These are phyloP conservation scores for Tipula unca DNA, from an alignment of 2,888 invertebrate species.

Conservation along the genomic window DNA sequence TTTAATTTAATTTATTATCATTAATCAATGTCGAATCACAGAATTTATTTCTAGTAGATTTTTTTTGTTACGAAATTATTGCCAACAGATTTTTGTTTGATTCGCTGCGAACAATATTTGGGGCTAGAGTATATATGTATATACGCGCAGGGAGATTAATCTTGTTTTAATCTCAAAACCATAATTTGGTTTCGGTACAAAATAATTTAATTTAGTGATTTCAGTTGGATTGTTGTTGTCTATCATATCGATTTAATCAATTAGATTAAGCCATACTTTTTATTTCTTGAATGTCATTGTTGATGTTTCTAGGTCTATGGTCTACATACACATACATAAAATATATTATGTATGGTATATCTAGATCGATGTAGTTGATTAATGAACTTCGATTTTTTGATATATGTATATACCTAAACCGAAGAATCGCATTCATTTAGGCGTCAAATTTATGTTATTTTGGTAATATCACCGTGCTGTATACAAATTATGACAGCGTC, in stretches of 20 bases:
- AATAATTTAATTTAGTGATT: not conserved
- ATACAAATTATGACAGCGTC: no score
- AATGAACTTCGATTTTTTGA: no score
- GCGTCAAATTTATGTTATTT: no score
- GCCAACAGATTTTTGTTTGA: not conserved
- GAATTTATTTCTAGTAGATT: not conserved
- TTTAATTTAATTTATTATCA: slow-evolving; percentile 8
- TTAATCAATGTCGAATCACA: slow-evolving; percentile 14
- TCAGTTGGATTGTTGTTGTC: not conserved
- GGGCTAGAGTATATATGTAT: not conserved
- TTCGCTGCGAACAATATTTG: not conserved
- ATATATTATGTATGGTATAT: not conserved
- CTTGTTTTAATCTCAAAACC: not conserved
- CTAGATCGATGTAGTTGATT: not conserved
- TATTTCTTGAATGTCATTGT: not conserved
- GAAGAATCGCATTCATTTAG: no score
- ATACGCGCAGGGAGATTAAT: not conserved
- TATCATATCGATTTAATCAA: not conserved
- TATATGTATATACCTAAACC: no score
- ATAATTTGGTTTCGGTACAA: not conserved
- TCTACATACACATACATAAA: no score
- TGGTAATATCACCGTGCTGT: no score
- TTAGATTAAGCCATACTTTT: not conserved
- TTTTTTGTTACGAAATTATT: not conserved
- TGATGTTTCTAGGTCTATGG: not conserved